Percentiles rank a stretch among this genome's conserved stretches.
Evolutionary conservation across 2,113 vertebrate genomes (phyloP).

Genomic region (Vireo altiloquus): DNA sequence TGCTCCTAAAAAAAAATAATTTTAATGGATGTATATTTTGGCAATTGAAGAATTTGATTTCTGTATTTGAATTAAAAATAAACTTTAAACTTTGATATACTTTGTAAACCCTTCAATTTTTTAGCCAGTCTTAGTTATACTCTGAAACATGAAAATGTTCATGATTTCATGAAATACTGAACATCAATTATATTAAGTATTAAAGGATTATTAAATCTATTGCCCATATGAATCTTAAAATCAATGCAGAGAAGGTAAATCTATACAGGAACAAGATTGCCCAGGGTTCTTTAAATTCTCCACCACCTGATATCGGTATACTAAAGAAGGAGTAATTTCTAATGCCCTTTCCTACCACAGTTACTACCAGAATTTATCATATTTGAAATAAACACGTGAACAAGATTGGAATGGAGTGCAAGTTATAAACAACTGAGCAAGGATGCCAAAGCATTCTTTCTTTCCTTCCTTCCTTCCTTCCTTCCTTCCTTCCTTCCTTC

Average conservation of each 20-base stretch:
- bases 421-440: background rate
- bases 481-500: background rate
- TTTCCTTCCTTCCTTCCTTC: too few relatives aligned
- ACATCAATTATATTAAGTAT: background rate
- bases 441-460: background rate
- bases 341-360: background rate
- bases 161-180: background rate
- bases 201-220: background rate
- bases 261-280: background rate
- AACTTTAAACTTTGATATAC: background rate
- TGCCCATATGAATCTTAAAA: background rate
- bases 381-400: background rate
- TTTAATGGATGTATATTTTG: background rate
- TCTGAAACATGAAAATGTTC: background rate
- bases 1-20: background rate
- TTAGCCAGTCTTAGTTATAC: background rate
- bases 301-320: background rate
- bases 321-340: background rate
- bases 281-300: background rate
- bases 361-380: background rate
- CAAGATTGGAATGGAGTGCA: background rate
- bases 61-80: background rate
- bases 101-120: background rate
- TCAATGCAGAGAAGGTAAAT: background rate
- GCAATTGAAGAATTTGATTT: background rate